Percentiles rank a stretch among this genome's conserved stretches.
phyloP scores from a whole-genome alignment of 2,888 invertebrate genomes.

The Tetragonisca angustula region DNA sequence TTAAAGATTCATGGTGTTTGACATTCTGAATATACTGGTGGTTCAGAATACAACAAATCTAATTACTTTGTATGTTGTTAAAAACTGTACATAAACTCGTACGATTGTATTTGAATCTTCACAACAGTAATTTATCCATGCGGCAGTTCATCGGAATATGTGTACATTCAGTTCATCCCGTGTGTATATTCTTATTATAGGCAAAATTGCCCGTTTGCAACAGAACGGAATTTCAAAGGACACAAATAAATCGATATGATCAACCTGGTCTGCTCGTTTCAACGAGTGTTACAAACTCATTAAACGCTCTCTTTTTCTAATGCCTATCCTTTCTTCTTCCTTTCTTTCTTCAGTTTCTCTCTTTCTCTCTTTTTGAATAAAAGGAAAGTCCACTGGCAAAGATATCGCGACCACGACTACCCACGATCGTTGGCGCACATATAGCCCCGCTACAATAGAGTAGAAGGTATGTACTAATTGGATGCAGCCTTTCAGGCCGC shows the following conservation, averaged over 20 bases:
- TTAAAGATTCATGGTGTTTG: background rate
- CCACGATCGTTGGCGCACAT: background rate
- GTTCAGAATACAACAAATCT: background rate
- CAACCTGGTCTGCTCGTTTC: background rate
- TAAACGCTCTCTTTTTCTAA: background rate
- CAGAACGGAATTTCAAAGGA: background rate
- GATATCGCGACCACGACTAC: background rate
- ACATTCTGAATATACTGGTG: background rate
- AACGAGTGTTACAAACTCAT: background rate
- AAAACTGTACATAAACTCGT: background rate
- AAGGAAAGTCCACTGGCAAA: background rate
- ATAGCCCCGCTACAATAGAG: conserved; percentile 27
- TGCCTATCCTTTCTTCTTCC: background rate
- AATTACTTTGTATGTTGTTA: background rate
- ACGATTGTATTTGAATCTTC: background rate
- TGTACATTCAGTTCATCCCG: background rate
- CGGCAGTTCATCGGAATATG: background rate
- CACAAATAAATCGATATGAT: background rate
- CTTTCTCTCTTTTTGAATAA: background rate
- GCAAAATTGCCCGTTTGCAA: background rate
- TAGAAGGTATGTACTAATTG: conserved; percentile 69
- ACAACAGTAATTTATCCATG: background rate
- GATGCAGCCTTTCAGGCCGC: conserved; percentile 71
- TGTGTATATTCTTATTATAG: background rate
- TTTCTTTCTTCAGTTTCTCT: background rate